Percentiles rank a stretch among this genome's conserved stretches.
phyloP scores from a whole-genome alignment of 2,797 vertebrate genomes.

The Varecia variegata region DNA sequence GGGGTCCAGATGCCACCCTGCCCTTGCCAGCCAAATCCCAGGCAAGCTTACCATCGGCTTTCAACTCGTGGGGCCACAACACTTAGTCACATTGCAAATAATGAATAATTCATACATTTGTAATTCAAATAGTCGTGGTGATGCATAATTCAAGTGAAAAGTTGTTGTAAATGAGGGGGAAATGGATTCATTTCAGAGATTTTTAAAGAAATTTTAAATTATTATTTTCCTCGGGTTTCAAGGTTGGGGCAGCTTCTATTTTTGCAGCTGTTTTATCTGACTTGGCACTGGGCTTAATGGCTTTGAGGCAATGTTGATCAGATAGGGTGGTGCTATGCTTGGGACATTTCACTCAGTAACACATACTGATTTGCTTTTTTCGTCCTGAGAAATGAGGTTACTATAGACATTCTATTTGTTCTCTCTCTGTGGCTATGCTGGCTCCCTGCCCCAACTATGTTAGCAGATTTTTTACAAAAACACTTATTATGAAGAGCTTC shows the following conservation, averaged over 20 bases:
- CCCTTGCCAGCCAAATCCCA: neutral
- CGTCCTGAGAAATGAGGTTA: conserved; percentile 7
- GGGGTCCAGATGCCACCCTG: neutral
- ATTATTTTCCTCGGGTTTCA: conserved; percentile 69
- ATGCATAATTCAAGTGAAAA: conserved; percentile 75
- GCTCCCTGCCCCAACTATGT: neutral
- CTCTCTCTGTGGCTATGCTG: neutral
- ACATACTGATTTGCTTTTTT: neutral
- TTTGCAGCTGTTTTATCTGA: conserved; percentile 72
- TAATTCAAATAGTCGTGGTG: conserved; percentile 65
- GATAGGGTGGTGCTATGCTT: neutral
- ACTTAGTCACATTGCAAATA: conserved; percentile 42
- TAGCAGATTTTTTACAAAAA: neutral
- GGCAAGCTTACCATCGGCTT: conserved; percentile 24
- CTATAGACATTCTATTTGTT: neutral
- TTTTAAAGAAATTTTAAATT: conserved; percentile 53
- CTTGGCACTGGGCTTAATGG: conserved; percentile 18
- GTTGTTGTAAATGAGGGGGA: conserved; percentile 60
- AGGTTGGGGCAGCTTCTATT: conserved; percentile 58
- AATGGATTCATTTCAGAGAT: conserved; percentile 65
- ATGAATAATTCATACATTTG: conserved; percentile 77
- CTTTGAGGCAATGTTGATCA: conserved; percentile 1
- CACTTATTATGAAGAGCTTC: neutral
- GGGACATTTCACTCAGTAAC: neutral
- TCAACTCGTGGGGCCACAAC: conserved; percentile 33